A percentile compares a stretch with the other conserved stretches of the same genome.
Conservation (phyloP, 2,888 invertebrate species). For the Entomobrya proxima region DNA sequence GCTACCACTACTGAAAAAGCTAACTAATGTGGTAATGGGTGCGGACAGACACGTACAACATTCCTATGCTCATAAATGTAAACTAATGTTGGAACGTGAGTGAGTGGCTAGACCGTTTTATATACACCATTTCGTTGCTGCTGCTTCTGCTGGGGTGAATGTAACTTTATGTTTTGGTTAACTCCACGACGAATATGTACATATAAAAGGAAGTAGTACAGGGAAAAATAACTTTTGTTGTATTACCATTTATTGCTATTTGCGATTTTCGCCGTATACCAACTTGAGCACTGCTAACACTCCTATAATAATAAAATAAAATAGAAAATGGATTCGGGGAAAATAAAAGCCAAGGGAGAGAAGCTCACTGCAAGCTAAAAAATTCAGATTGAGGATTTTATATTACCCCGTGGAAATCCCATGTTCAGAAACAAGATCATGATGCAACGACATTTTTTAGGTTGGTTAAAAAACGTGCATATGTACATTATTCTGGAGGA, state of each 20-base stretch:
- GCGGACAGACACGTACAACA: neutral
- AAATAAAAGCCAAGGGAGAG: neutral
- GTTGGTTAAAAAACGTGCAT: neutral
- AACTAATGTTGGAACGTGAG: slow-evolving; percentile 38
- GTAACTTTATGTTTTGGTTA: neutral
- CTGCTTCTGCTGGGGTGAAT: neutral
- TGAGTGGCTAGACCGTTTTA: too few relatives aligned
- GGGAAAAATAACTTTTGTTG: slow-evolving; percentile 24
- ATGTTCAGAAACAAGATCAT: neutral
- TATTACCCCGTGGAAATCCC: neutral
- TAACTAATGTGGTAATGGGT: slow-evolving; percentile 19
- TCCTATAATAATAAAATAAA: slow-evolving; percentile 21
- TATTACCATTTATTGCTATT: neutral
- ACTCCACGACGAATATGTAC: neutral
- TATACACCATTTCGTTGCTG: too few relatives aligned
- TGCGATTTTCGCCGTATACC: neutral
- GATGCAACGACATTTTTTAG: neutral
- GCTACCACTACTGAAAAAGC: neutral
- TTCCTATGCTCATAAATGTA: slow-evolving; percentile 43
- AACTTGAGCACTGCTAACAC: neutral
- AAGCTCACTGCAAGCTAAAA: neutral
- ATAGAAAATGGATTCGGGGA: neutral
- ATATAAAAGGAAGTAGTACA: neutral
- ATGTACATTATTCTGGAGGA: neutral
- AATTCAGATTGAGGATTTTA: neutral